phyloP scores from a whole-genome alignment of 2,888 invertebrate genomes.

The Epinotia demarniana region DNA sequence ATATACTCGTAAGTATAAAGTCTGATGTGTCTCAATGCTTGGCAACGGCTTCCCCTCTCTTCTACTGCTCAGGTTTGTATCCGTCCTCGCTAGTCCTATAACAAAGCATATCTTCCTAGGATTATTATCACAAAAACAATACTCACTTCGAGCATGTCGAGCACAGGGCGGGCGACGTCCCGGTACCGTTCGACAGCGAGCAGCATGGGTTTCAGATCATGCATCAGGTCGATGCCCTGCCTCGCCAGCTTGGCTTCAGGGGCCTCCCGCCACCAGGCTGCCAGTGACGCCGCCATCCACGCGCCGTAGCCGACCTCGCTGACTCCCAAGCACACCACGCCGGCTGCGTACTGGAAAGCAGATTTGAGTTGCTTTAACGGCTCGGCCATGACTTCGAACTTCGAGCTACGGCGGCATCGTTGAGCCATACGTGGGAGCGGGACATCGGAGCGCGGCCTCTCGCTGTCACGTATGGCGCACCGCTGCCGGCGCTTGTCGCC shows the following conservation, averaged over 20 bases:
- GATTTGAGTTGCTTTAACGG: neutral
- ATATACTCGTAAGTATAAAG: too few species aligned
- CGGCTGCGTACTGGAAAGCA: slow-evolving; percentile 64
- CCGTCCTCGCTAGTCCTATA: too few species aligned
- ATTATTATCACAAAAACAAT: neutral
- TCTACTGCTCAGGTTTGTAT: too few species aligned
- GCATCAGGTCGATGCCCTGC: slow-evolving; percentile 73
- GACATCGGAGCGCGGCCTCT: too few species aligned
- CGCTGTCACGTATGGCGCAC: too few species aligned
- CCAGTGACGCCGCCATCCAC: slow-evolving; percentile 78
- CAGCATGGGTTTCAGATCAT: slow-evolving; percentile 79
- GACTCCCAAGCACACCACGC: slow-evolving; percentile 71
- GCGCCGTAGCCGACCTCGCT: slow-evolving; percentile 78
- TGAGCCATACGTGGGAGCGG: too few species aligned
- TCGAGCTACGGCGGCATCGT: too few species aligned
- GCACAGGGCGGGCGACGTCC: slow-evolving; percentile 72
- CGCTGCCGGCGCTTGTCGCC: too few species aligned
- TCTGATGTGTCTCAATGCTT: too few species aligned
- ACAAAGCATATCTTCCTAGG: too few species aligned
- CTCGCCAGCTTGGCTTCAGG: slow-evolving; percentile 80
- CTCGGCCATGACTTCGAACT: neutral
- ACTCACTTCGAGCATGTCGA: slow-evolving; percentile 76
- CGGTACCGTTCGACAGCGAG: slow-evolving; percentile 75
- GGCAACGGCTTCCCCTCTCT: too few species aligned
- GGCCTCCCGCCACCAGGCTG: slow-evolving; percentile 75